Evolutionary conservation across 2,113 vertebrate species (phyloP).

Genomic region (Etia nguti): DNA sequence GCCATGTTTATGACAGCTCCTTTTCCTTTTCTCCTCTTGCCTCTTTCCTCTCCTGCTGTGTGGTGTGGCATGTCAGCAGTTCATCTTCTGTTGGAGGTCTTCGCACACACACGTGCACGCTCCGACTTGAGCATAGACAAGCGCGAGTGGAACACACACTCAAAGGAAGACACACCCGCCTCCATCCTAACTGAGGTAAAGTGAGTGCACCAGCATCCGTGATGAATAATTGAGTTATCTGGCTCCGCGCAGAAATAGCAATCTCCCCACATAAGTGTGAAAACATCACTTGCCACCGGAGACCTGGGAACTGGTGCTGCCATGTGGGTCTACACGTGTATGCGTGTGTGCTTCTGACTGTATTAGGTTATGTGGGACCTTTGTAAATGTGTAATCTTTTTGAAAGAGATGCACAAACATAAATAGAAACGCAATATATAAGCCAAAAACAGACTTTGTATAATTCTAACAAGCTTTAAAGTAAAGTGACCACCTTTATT

Average conservation of each 20-base stretch:
- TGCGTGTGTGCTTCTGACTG: neutral
- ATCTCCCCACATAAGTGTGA: conserved; percentile 70
- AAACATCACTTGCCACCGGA: conserved; percentile 65
- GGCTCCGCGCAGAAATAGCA: conserved; percentile 72
- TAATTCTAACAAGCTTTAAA: neutral
- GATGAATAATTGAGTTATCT: conserved; percentile 76
- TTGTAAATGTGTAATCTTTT: neutral
- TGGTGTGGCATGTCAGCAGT: conserved; percentile 49
- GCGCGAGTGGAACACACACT: neutral
- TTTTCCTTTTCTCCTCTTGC: conserved; percentile 21
- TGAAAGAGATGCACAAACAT: neutral
- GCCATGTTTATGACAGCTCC: conserved; percentile 64
- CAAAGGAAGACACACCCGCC: conserved; percentile 23
- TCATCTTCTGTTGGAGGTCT: conserved; percentile 46
- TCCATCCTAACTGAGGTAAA: conserved; percentile 56
- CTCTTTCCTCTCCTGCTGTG: conserved; percentile 7
- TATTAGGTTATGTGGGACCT: neutral
- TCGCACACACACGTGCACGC: neutral
- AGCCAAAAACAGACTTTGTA: neutral
- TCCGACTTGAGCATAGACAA: neutral
- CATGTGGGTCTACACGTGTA: conserved; percentile 32
- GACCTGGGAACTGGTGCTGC: conserved; percentile 35
- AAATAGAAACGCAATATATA: neutral
- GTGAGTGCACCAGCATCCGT: conserved; percentile 58
- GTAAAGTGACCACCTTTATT: neutral